Conservation (phyloP, 1,140 invertebrate species). For the Lasioglossum albipes region DNA sequence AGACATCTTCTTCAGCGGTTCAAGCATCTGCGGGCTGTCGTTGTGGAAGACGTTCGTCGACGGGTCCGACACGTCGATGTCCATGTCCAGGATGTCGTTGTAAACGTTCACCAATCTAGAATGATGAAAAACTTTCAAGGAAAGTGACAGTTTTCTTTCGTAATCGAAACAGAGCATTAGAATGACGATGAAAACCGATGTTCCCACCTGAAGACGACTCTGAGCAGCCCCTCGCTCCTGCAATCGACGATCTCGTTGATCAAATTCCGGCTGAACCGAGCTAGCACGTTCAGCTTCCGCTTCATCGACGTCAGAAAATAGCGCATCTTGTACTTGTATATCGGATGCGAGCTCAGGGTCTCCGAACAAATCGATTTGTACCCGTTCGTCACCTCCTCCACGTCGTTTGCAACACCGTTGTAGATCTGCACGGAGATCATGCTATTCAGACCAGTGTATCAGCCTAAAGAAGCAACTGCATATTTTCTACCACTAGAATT, state of each 20-base stretch:
- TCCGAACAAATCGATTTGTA: slow-evolving; percentile 49
- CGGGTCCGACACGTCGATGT: slow-evolving; percentile 56
- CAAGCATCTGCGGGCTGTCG: slow-evolving; percentile 81
- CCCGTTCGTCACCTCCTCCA: slow-evolving; percentile 49
- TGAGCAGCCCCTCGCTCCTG: slow-evolving; percentile 57
- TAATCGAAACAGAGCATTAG: not conserved
- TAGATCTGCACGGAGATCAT: not conserved
- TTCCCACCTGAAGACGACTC: slow-evolving; percentile 66
- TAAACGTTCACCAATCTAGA: slow-evolving; percentile 70
- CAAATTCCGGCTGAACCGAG: slow-evolving; percentile 60
- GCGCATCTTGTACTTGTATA: slow-evolving; percentile 68
- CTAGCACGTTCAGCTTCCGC: slow-evolving; percentile 62
- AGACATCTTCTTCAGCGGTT: slow-evolving; percentile 81
- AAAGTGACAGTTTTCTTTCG: not conserved
- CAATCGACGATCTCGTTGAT: slow-evolving; percentile 63
- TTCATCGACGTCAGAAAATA: slow-evolving; percentile 56
- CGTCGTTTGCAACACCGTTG: slow-evolving; percentile 32
- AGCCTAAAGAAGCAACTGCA: too few relatives aligned
- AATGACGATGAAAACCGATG: not conserved
- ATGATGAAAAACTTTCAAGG: not conserved
- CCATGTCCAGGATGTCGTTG: slow-evolving; percentile 63
- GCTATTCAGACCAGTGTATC: not conserved
- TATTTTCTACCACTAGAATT: too few relatives aligned
- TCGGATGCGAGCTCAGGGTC: slow-evolving; percentile 35
- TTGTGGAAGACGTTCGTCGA: slow-evolving; percentile 76